Conservation (phyloP, 2,797 vertebrate species). For the Scyliorhinus canicula region DNA sequence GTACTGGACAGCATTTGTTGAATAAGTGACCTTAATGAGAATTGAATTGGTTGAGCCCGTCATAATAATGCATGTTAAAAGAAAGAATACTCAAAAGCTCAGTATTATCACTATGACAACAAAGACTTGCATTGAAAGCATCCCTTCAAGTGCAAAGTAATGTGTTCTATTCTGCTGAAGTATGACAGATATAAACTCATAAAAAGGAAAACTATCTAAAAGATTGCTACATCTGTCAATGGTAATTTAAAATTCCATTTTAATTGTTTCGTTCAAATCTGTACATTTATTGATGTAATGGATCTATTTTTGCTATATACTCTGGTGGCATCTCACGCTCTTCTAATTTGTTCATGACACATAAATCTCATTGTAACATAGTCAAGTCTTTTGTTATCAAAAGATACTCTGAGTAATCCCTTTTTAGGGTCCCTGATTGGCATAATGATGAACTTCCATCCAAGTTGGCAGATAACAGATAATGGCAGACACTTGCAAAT, state of each 20-base stretch:
- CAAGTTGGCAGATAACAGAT: not conserved
- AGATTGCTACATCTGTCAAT: slow-evolving; percentile 8
- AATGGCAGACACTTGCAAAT: not conserved
- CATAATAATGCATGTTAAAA: not conserved
- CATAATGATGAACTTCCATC: not conserved
- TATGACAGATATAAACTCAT: not conserved
- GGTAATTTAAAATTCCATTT: slow-evolving; percentile 6
- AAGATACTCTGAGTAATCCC: not conserved
- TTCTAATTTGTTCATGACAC: not conserved
- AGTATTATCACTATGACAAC: slow-evolving; percentile 33
- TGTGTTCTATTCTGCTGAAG: slow-evolving; percentile 15
- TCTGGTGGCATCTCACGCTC: not conserved
- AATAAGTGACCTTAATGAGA: not conserved
- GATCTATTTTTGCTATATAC: not conserved
- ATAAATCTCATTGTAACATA: not conserved
- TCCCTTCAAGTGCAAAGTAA: slow-evolving; percentile 1
- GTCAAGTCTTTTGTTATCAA: not conserved
- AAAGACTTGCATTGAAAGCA: not conserved
- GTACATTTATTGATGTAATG: not conserved
- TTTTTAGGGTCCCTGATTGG: not conserved
- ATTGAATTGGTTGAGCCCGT: not conserved
- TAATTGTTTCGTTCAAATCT: not conserved
- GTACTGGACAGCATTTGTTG: not conserved
- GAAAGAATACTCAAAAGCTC: not conserved
- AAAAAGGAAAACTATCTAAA: slow-evolving; percentile 17